Conservation (phyloP, 2,113 vertebrate genomes). For the Cavia aperea region DNA sequence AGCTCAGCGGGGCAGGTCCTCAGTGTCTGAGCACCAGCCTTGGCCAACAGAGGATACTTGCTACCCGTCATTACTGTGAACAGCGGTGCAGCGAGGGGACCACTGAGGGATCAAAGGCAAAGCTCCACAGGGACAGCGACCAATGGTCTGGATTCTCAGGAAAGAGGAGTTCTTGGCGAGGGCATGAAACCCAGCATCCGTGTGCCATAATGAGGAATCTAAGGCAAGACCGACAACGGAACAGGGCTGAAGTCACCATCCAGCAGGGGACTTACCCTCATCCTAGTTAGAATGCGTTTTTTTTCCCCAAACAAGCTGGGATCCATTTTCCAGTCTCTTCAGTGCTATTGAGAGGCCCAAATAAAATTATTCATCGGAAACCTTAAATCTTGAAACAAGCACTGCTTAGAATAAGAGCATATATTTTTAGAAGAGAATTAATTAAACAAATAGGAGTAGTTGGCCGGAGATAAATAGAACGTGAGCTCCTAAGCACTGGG, state of each 20-base stretch:
- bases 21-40: no score
- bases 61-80: no score
- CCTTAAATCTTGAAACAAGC: background rate
- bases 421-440: constrained; percentile 14
- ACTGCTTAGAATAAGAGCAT: background rate
- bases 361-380: background rate
- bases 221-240: background rate
- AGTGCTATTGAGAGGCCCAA: background rate
- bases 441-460: background rate
- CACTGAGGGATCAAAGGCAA: background rate
- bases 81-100: no score
- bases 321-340: background rate
- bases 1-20: background rate
- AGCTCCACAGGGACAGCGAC: background rate
- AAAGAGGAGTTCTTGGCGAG: background rate
- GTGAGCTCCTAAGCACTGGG: background rate
- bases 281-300: background rate
- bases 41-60: background rate
- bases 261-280: background rate
- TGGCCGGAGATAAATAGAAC: background rate
- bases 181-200: background rate
- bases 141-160: background rate
- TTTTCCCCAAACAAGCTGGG: background rate
- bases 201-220: rapidly evolving
- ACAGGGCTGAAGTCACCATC: background rate